Conservation (phyloP, 2,888 invertebrate genomes). For the Entomobrya proxima region DNA sequence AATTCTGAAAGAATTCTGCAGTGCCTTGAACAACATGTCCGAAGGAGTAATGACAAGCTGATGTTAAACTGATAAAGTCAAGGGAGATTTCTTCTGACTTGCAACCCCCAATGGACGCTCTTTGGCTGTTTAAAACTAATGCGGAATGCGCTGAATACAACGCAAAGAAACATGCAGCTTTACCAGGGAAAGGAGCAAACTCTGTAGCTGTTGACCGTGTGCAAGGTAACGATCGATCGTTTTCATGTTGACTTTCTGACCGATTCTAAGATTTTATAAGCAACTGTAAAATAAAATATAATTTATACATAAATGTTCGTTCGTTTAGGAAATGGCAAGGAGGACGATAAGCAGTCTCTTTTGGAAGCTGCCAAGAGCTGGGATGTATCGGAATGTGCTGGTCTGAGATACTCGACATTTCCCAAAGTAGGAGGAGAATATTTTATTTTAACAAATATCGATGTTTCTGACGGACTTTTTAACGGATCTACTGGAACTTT, state of each 20-base stretch:
- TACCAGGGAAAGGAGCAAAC: neutral
- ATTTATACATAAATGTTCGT: neutral
- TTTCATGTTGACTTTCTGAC: neutral
- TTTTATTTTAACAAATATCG: conserved; percentile 66
- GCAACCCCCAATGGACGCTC: conserved; percentile 28
- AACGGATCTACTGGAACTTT: conserved; percentile 69
- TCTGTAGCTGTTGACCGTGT: neutral
- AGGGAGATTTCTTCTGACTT: neutral
- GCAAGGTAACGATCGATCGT: no score
- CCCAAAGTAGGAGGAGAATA: conserved; percentile 48
- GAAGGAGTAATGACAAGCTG: conserved; percentile 37
- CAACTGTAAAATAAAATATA: neutral
- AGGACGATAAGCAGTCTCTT: neutral
- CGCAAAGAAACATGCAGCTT: neutral
- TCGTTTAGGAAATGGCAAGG: neutral
- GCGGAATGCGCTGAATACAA: conserved; percentile 43
- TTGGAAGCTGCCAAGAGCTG: neutral
- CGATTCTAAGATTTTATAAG: no score
- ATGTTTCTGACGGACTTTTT: conserved; percentile 67
- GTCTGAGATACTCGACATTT: neutral
- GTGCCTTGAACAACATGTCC: conserved; percentile 56
- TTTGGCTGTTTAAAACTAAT: conserved; percentile 50
- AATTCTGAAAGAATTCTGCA: conserved; percentile 56
- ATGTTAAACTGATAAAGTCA: conserved; percentile 15
- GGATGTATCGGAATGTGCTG: conserved; percentile 2